Evolutionary conservation across 2,113 vertebrate species (phyloP).

Genomic region (Cygnus atratus): DNA sequence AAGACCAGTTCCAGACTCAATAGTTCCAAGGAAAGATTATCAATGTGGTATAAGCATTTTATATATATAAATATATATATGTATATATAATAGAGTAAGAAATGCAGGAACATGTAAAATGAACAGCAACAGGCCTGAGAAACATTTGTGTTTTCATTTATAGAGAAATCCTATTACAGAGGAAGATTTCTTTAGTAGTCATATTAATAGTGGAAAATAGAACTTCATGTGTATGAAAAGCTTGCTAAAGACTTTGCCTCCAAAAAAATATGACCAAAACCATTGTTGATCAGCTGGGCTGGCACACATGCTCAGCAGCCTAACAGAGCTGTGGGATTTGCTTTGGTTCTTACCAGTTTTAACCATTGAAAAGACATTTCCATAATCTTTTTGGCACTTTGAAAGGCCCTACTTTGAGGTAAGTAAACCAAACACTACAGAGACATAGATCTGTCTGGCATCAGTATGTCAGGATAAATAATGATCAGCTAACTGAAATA

Average conservation of each 20-base stretch:
- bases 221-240: not conserved
- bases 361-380: slow-evolving; percentile 41
- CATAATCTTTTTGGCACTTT: not conserved
- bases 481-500: slow-evolving; percentile 33
- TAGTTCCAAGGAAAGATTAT: not conserved
- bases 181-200: not conserved
- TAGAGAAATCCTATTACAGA: not conserved
- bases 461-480: slow-evolving; percentile 39
- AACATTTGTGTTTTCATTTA: not conserved
- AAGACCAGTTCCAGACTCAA: not conserved
- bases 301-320: not conserved
- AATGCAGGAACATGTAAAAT: not conserved
- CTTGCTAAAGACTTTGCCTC: not conserved
- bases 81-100: not conserved
- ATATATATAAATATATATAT: not conserved
- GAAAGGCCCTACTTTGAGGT: slow-evolving; percentile 27
- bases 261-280: slow-evolving; percentile 17
- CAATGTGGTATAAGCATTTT: not conserved
- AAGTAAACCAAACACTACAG: slow-evolving; percentile 7
- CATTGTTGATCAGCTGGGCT: not conserved
- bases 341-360: slow-evolving; percentile 7
- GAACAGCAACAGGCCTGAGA: not conserved
- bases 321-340: not conserved
- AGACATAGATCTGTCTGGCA: not conserved
- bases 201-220: slow-evolving; percentile 2